phyloP scores from a whole-genome alignment of 1,140 invertebrate genomes.

The Dendroctonus ponderosae region DNA sequence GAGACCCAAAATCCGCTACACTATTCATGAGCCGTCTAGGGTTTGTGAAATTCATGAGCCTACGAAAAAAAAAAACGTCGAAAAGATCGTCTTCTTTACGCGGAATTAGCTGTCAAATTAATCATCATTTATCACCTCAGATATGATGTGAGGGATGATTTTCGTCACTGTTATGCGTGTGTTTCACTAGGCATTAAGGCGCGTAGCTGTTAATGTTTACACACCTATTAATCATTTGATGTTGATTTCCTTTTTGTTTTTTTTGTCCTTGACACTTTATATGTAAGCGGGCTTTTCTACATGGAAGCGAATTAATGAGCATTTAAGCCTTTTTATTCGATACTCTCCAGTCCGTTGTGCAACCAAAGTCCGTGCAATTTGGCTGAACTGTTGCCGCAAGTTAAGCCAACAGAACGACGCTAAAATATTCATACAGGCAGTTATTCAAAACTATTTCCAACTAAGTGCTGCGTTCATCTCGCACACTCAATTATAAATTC shows the following conservation, averaged over 20 bases:
- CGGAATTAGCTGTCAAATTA: conserved; percentile 28
- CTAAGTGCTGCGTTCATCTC: conserved; percentile 1
- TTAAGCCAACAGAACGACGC: background rate
- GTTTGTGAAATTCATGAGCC: conserved; percentile 29
- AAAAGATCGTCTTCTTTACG: conserved; percentile 18
- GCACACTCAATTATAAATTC: conserved; percentile 15
- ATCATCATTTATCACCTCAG: conserved; percentile 26
- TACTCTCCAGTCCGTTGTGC: too few species aligned
- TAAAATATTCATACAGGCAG: background rate
- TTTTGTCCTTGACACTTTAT: too few species aligned
- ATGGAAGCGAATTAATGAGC: too few species aligned
- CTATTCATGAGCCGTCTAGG: conserved; percentile 27
- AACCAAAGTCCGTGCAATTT: too few species aligned
- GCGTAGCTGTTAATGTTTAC: conserved; percentile 4
- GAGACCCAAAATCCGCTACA: conserved; percentile 23
- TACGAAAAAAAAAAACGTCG: conserved; percentile 6
- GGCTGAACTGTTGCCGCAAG: background rate
- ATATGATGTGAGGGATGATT: conserved; percentile 8
- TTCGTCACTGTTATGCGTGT: conserved; percentile 3
- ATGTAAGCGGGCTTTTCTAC: too few species aligned
- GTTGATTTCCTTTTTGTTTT: too few species aligned
- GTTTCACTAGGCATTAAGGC: conserved; percentile 1
- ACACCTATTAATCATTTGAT: conserved; percentile 9
- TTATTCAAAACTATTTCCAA: background rate
- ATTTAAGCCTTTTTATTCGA: too few species aligned